Percentiles rank a stretch among this genome's conserved stretches.
These are phyloP conservation scores for Terrapene triunguis DNA, from an alignment of 2,113 vertebrate species.

Conservation along the genomic window DNA sequence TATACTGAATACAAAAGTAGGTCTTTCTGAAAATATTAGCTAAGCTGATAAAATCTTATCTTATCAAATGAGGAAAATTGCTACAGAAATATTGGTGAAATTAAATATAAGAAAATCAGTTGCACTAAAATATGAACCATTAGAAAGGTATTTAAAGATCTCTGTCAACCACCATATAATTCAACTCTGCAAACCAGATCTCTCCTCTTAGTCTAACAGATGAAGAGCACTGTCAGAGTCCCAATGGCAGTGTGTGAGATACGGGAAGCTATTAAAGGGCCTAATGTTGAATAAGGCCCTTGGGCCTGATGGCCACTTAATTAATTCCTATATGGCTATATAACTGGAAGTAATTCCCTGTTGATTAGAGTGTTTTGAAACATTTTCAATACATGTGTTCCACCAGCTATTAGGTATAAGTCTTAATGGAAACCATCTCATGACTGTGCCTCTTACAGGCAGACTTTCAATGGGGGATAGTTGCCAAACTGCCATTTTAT, in stretches of 20 bases:
- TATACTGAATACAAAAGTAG: not conserved
- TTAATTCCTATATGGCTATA: slow-evolving; percentile 13
- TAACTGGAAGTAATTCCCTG: not conserved
- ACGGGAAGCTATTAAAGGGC: not conserved
- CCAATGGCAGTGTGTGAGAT: not conserved
- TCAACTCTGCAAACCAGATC: not conserved
- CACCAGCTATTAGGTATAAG: not conserved
- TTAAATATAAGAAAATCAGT: not conserved
- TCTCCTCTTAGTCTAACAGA: not conserved
- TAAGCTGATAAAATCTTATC: not conserved
- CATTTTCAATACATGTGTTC: not conserved
- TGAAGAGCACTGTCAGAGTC: not conserved
- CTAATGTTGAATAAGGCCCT: not conserved
- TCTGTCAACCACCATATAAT: not conserved
- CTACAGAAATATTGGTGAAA: not conserved
- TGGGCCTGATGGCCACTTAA: slow-evolving; percentile 14
- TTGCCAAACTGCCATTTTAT: not conserved
- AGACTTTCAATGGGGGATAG: not conserved
- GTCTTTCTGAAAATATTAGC: not conserved
- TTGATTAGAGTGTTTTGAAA: not conserved
- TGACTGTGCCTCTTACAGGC: not conserved
- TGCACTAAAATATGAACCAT: not conserved
- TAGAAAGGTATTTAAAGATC: not conserved
- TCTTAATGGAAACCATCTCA: not conserved
- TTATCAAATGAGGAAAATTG: not conserved